Percentiles rank a stretch among this genome's conserved stretches.
phyloP scores from a whole-genome alignment of 2,888 invertebrate genomes.

The Rotaria macrura region DNA sequence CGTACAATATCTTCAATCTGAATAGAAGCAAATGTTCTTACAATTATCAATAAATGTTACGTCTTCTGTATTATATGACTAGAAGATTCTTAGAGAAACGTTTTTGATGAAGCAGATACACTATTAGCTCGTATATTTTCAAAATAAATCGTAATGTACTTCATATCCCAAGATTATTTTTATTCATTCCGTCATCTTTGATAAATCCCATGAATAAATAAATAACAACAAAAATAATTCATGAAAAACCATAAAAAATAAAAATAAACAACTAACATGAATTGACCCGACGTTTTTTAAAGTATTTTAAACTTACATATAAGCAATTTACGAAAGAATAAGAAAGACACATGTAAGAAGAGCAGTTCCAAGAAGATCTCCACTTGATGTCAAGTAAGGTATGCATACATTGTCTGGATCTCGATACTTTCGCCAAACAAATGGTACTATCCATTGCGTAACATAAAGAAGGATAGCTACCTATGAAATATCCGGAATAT shows the following conservation, averaged over 20 bases:
- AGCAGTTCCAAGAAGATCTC: constrained; percentile 74
- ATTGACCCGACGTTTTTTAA: neutral
- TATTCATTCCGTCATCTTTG: neutral
- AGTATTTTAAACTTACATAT: neutral
- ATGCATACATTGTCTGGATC: constrained; percentile 89
- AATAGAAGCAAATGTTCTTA: no score
- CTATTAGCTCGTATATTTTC: neutral
- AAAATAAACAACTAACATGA: neutral
- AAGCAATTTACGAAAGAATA: neutral
- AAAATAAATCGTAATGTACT: neutral
- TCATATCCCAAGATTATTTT: neutral
- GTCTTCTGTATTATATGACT: no score
- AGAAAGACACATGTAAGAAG: constrained; percentile 48
- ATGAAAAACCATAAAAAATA: neutral
- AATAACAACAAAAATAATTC: neutral
- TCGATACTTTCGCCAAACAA: constrained; percentile 74
- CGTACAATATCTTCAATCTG: no score
- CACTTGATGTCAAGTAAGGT: constrained; percentile 80
- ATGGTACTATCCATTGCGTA: constrained; percentile 63
- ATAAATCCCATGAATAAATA: neutral
- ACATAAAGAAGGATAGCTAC: constrained; percentile 24
- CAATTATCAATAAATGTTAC: no score
- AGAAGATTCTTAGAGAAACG: no score
- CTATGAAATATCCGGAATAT: constrained; percentile 55
- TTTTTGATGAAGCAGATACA: no score